A percentile compares a stretch with the other conserved stretches of the same genome.
Evolutionary conservation across 2,113 vertebrate genomes (phyloP).

Genomic region (Tricholaema leucomelas): DNA sequence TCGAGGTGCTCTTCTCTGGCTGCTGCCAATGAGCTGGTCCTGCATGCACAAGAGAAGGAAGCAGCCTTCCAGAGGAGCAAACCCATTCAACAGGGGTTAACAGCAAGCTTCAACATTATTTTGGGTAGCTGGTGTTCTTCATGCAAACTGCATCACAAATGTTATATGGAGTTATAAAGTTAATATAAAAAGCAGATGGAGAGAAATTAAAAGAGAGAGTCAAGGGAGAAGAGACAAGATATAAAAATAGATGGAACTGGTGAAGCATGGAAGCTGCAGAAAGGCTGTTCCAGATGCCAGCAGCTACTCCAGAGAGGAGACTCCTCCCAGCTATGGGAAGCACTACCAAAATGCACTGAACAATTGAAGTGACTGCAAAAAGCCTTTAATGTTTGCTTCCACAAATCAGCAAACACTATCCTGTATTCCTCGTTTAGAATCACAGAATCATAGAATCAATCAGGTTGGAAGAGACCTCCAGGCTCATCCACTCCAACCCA

Average conservation of each 20-base stretch:
- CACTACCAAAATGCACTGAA: neutral
- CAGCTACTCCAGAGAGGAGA: slow-evolving; percentile 41
- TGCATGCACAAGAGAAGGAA: neutral
- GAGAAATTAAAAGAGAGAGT: slow-evolving; percentile 69
- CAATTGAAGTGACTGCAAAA: neutral
- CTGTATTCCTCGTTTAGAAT: neutral
- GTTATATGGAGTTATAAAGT: slow-evolving; percentile 56
- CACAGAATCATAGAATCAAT: no score
- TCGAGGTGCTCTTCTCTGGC: neutral
- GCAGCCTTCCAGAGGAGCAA: neutral
- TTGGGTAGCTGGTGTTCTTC: neutral
- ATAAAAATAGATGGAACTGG: slow-evolving; percentile 71
- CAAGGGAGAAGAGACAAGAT: slow-evolving; percentile 62
- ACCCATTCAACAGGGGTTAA: neutral
- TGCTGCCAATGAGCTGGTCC: neutral
- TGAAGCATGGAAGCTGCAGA: slow-evolving; percentile 65
- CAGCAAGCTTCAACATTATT: neutral
- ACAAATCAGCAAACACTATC: neutral
- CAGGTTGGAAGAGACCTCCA: no score
- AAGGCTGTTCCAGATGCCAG: slow-evolving; percentile 66
- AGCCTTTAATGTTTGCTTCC: neutral
- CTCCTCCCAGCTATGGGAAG: neutral
- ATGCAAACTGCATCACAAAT: slow-evolving; percentile 18
- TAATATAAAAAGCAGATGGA: slow-evolving; percentile 71
- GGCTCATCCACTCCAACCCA: no score